phyloP scores from a whole-genome alignment of 2,797 vertebrate species.

The Cottoperca gobio region DNA sequence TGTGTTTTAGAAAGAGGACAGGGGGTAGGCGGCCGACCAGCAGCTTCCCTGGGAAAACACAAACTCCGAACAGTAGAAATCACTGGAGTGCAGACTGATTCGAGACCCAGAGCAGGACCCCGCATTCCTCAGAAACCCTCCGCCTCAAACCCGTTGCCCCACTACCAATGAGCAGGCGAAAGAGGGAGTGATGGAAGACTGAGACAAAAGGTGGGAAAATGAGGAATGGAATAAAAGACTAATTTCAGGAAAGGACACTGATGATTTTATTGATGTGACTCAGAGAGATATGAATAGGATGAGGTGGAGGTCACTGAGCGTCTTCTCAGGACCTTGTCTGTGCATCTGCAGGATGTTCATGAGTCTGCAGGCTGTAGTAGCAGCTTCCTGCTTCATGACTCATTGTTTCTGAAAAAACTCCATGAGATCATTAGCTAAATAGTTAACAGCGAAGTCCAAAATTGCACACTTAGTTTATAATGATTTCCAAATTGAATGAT shows the following conservation, averaged over 20 bases:
- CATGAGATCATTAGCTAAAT: neutral
- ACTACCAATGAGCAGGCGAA: conserved; percentile 13
- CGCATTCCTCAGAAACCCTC: conserved; percentile 73
- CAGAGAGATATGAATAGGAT: conserved; percentile 46
- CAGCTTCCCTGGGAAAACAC: conserved; percentile 82
- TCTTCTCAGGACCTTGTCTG: conserved; percentile 72
- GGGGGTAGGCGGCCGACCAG: conserved; percentile 50
- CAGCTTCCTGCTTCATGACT: conserved; percentile 69
- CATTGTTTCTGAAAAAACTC: conserved; percentile 41
- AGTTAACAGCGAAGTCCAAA: neutral
- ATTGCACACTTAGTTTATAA: neutral
- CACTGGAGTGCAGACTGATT: conserved; percentile 75
- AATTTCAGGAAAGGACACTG: conserved; percentile 12
- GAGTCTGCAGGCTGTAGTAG: conserved; percentile 33
- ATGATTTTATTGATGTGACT: conserved; percentile 40
- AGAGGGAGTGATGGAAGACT: conserved; percentile 9
- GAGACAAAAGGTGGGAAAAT: conserved; percentile 35
- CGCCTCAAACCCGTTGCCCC: conserved; percentile 34
- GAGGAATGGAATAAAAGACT: conserved; percentile 7
- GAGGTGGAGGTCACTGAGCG: conserved; percentile 57
- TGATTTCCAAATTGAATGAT: neutral
- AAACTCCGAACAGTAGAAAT: conserved; percentile 78
- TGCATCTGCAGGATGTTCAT: conserved; percentile 73
- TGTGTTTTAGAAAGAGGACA: conserved; percentile 47
- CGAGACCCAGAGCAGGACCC: conserved; percentile 72